Conservation (phyloP, 2,797 vertebrate genomes). For the Falco berigora region DNA sequence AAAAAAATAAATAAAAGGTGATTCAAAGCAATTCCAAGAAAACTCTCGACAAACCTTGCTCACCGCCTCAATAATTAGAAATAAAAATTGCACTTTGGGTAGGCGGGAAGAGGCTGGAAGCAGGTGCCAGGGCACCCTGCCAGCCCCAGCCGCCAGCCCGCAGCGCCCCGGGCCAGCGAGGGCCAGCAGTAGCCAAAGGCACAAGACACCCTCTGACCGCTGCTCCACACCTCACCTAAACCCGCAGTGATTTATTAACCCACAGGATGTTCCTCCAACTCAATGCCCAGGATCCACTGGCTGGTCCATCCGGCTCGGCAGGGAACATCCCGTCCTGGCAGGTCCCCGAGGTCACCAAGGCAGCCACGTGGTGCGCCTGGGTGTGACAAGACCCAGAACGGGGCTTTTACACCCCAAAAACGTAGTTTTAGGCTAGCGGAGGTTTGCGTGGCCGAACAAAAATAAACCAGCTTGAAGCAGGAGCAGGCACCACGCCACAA, state of each 20-base stretch:
- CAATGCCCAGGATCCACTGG: rapidly evolving
- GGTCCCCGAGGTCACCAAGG: background rate
- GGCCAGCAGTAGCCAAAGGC: background rate
- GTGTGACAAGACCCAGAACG: rapidly evolving
- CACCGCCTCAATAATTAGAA: background rate
- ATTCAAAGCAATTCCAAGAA: background rate
- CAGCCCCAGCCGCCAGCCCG: background rate
- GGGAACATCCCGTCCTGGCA: rapidly evolving
- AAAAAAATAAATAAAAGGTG: background rate
- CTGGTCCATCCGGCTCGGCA: rapidly evolving
- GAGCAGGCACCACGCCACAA: background rate
- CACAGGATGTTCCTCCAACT: background rate
- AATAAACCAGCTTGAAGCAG: background rate
- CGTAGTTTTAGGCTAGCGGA: rapidly evolving
- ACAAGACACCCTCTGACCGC: background rate
- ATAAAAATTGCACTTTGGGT: background rate
- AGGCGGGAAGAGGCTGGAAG: background rate
- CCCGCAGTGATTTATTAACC: background rate
- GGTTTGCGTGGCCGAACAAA: background rate
- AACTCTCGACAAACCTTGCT: background rate
- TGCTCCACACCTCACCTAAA: background rate
- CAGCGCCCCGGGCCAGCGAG: background rate
- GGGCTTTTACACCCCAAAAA: background rate
- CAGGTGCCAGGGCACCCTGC: background rate
- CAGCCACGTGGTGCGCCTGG: background rate